phyloP scores from a whole-genome alignment of 1,140 invertebrate genomes.

The Bradynema listronoti region DNA sequence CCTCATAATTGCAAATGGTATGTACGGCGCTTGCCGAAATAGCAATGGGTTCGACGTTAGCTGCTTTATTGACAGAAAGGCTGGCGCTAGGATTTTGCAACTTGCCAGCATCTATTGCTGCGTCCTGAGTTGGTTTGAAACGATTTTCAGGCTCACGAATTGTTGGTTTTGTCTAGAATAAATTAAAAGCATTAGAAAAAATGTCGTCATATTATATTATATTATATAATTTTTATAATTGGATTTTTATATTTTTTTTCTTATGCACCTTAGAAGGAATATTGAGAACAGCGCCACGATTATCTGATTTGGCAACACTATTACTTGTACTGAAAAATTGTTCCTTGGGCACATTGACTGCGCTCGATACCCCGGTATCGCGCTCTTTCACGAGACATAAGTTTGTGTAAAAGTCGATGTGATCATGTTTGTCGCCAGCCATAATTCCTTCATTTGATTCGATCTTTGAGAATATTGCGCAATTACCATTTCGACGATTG shows the following conservation, averaged over 20 bases:
- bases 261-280: too few species aligned
- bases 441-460: conserved; percentile 22
- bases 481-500: conserved; percentile 53
- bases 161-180: too few species aligned
- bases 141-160: too few species aligned
- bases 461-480: conserved; percentile 46
- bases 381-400: conserved; percentile 52
- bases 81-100: conserved; percentile 6
- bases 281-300: too few species aligned
- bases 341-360: conserved; percentile 52
- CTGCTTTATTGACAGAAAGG: conserved; percentile 5
- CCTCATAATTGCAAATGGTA: conserved; percentile 58
- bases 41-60: conserved; percentile 30
- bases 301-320: too few species aligned
- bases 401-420: conserved; percentile 56
- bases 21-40: conserved; percentile 45
- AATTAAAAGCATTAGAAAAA: too few species aligned
- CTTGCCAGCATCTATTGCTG: conserved; percentile 17
- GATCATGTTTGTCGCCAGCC: conserved; percentile 40
- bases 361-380: conserved; percentile 32
- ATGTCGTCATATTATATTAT: too few species aligned
- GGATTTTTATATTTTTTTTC: too few species aligned
- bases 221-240: too few species aligned
- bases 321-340: not conserved
- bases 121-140: not conserved